A percentile compares a stretch with the other conserved stretches of the same genome.
phyloP scores from a whole-genome alignment of 2,113 vertebrate genomes.

The Sterrhoptilus dennistouni region DNA sequence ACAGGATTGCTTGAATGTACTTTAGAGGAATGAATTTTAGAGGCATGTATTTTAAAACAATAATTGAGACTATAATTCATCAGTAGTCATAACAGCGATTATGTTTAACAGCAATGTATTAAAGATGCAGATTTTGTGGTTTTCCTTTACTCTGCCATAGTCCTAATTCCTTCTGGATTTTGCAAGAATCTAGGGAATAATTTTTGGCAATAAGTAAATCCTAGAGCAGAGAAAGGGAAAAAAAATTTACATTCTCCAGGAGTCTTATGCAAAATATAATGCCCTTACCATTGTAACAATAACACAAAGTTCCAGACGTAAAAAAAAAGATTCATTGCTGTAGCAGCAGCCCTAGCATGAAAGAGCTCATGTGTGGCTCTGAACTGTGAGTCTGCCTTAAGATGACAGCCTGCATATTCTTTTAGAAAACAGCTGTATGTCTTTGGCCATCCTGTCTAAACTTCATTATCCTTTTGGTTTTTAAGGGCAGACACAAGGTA shows the following conservation, averaged over 20 bases:
- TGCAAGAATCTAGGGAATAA: not conserved
- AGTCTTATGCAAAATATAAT: not conserved
- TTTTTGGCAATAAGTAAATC: not conserved
- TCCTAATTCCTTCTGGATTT: not conserved
- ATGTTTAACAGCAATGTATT: not conserved
- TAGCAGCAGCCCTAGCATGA: not conserved
- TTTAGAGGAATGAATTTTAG: not conserved
- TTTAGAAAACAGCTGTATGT: not conserved
- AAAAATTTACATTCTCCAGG: not conserved
- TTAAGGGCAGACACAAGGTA: not conserved
- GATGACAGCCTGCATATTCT: not conserved
- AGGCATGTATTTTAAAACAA: not conserved
- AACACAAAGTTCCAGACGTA: not conserved
- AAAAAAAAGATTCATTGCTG: not conserved
- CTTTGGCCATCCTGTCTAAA: not conserved
- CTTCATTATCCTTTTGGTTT: not conserved
- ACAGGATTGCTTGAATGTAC: not conserved
- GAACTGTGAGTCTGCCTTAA: not conserved
- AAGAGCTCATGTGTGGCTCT: not conserved
- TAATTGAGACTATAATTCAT: not conserved
- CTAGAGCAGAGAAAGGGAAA: not conserved
- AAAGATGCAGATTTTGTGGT: not conserved
- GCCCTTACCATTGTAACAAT: not conserved
- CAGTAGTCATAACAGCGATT: not conserved
- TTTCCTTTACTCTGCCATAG: not conserved